Percentiles rank a stretch among this genome's conserved stretches.
Evolutionary conservation across 2,888 invertebrate genomes (phyloP).

Genomic region (Cryptus armator): DNA sequence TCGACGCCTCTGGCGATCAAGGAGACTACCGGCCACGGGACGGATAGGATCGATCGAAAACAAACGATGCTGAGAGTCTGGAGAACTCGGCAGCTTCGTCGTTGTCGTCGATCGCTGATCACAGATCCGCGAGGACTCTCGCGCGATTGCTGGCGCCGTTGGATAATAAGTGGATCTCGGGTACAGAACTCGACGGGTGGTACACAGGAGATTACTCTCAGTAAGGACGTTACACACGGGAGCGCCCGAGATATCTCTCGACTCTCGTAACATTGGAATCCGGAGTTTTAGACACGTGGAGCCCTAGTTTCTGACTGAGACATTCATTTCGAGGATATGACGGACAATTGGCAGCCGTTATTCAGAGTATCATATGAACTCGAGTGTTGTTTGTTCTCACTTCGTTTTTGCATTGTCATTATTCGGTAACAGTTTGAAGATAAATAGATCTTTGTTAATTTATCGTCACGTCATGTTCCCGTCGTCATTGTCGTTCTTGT

Average conservation of each 20-base stretch:
- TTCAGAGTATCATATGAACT: not conserved
- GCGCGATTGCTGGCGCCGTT: slow-evolving; percentile 46
- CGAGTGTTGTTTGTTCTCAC: not conserved
- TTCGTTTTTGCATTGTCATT: slow-evolving; percentile 4
- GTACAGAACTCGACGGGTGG: slow-evolving; percentile 32
- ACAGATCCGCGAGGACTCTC: slow-evolving; percentile 57
- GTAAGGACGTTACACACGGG: slow-evolving; percentile 38
- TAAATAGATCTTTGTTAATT: no score
- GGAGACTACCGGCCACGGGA: slow-evolving; percentile 71
- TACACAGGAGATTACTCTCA: slow-evolving; percentile 26
- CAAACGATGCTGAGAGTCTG: slow-evolving; percentile 25
- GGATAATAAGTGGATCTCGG: slow-evolving; percentile 35
- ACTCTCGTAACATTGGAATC: slow-evolving; percentile 47
- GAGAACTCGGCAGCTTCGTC: slow-evolving; percentile 63
- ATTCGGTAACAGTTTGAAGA: not conserved
- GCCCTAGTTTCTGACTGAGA: slow-evolving; percentile 30
- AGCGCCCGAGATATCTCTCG: slow-evolving; percentile 46
- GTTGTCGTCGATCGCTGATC: slow-evolving; percentile 56
- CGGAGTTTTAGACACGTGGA: slow-evolving; percentile 25
- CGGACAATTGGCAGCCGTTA: slow-evolving; percentile 13
- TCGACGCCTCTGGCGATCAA: slow-evolving; percentile 77
- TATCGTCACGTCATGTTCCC: no score
- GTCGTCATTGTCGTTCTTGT: no score
- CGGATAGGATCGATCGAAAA: slow-evolving; percentile 59
- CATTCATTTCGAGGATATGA: slow-evolving; percentile 48